Percentiles rank a stretch among this genome's conserved stretches.
phyloP scores from a whole-genome alignment of 2,113 vertebrate species.

The Gallinago media region DNA sequence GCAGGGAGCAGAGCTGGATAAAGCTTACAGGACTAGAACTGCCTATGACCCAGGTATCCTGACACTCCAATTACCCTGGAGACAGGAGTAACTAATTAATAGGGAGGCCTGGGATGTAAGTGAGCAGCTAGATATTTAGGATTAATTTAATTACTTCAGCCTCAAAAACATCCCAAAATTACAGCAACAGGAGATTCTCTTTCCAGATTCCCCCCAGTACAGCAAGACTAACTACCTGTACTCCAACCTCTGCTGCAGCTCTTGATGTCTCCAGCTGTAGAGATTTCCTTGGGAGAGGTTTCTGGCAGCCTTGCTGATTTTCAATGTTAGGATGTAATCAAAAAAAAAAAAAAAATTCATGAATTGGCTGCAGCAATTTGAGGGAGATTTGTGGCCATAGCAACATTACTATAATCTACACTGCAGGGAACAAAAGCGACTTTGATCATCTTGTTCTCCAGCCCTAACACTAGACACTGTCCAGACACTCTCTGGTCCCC shows the following conservation, averaged over 20 bases:
- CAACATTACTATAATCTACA: slow-evolving; percentile 38
- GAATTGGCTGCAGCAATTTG: slow-evolving; percentile 53
- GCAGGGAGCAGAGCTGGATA: not conserved
- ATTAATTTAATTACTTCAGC: slow-evolving; percentile 28
- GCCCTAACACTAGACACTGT: fast-evolving
- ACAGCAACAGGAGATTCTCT: not conserved
- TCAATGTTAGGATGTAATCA: not conserved
- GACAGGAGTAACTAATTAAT: slow-evolving; percentile 22
- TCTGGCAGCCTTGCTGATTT: not conserved
- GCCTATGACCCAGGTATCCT: not conserved
- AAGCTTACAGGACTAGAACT: not conserved
- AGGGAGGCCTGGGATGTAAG: not conserved
- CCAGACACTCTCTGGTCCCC: not conserved
- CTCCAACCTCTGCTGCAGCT: not conserved
- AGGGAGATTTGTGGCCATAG: slow-evolving; percentile 63
- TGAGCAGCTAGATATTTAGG: not conserved
- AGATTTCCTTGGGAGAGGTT: not conserved
- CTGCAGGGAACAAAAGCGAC: slow-evolving; percentile 39
- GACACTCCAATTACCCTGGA: not conserved
- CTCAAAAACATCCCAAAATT: not conserved
- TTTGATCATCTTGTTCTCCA: not conserved
- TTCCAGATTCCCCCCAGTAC: not conserved
- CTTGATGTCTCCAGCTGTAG: not conserved
- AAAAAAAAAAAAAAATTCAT: slow-evolving; percentile 39
- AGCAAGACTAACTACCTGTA: not conserved